Evolutionary conservation across 2,113 vertebrate genomes (phyloP).

Genomic region (Oncorhynchus keta): DNA sequence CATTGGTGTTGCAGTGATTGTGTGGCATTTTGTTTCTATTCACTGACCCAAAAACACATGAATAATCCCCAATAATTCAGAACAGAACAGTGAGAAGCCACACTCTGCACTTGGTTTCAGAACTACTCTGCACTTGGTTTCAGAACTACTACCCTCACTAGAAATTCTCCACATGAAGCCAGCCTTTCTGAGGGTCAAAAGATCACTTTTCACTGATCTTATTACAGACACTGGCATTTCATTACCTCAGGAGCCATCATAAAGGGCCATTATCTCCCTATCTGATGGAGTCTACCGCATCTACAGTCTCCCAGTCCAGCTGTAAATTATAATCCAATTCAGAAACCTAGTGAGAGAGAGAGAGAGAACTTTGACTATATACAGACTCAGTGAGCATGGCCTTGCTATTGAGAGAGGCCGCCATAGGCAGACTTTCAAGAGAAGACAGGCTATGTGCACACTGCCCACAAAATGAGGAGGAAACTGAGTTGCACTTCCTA

Average conservation of each 20-base stretch:
- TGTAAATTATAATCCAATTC: constrained; percentile 69
- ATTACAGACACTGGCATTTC: constrained; percentile 74
- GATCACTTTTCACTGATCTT: constrained; percentile 73
- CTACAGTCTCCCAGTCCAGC: constrained; percentile 56
- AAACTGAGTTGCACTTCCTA: no score
- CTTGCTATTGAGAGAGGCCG: no score
- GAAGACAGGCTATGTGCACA: no score
- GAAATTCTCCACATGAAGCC: constrained; percentile 47
- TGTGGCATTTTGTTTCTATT: background rate
- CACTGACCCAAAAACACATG: background rate
- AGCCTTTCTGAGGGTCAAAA: constrained; percentile 60
- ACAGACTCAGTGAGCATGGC: no score
- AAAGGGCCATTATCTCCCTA: constrained; percentile 68
- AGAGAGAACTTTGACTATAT: no score
- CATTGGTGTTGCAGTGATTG: background rate
- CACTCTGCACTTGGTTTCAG: constrained; percentile 27
- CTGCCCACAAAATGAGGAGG: no score
- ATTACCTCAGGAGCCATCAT: constrained; percentile 65
- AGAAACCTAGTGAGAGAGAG: constrained; percentile 26
- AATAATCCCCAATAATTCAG: background rate
- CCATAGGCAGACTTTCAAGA: no score
- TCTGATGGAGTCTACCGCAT: constrained; percentile 60
- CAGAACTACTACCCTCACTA: constrained; percentile 16
- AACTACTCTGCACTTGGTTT: constrained; percentile 11
- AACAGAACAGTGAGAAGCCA: constrained; percentile 4